Conservation (phyloP, 23 tunicate species). For the Styela clava region DNA sequence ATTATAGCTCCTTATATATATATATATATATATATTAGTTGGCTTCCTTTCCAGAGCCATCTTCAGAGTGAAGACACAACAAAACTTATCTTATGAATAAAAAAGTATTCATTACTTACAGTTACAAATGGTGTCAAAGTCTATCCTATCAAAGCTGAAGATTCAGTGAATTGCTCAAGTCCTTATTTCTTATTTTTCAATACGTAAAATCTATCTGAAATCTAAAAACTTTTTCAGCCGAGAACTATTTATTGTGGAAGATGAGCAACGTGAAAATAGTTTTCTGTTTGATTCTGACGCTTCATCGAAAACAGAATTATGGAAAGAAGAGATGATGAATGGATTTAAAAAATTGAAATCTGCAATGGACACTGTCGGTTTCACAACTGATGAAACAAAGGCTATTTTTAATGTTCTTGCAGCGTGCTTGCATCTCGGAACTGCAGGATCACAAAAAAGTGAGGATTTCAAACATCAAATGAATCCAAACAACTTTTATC, state of each 20-base stretch:
- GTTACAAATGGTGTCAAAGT: too few relatives aligned
- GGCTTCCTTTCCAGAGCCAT: too few relatives aligned
- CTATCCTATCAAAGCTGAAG: too few relatives aligned
- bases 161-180: too few relatives aligned
- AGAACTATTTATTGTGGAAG: conserved; percentile 59
- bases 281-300: conserved; percentile 5
- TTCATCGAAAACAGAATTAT: background rate
- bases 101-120: too few relatives aligned
- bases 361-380: conserved; percentile 33
- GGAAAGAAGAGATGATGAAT: conserved; percentile 9
- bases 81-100: too few relatives aligned
- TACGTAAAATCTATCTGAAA: too few relatives aligned
- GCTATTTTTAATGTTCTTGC: conserved; percentile 61
- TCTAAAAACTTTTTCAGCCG: conserved; percentile 38
- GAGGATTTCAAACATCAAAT: conserved; percentile 18
- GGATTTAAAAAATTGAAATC: conserved; percentile 44
- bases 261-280: conserved; percentile 62
- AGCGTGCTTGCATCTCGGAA: conserved; percentile 81
- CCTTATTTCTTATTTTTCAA: too few relatives aligned
- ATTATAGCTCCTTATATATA: too few relatives aligned
- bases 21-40: too few relatives aligned
- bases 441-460: conserved; percentile 78
- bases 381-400: conserved; percentile 45
- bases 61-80: too few relatives aligned
- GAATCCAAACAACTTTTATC: background rate